These are phyloP conservation scores for Clarias gariepinus DNA, from an alignment of 2,113 vertebrate genomes.

Conservation along the genomic window DNA sequence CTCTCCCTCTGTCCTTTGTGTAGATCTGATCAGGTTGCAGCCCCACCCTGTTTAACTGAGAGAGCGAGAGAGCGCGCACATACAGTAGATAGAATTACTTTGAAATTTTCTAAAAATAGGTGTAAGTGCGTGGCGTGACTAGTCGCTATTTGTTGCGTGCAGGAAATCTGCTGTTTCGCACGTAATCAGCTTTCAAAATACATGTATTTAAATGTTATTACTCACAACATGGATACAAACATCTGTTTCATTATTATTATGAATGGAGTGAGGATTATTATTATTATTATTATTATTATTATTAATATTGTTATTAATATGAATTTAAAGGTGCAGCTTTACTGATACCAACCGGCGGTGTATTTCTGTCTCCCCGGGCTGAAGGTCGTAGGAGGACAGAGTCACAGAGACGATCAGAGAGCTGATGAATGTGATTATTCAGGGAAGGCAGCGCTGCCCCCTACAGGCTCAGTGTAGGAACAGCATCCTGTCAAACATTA, in stretches of 20 bases:
- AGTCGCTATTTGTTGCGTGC: not conserved
- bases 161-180: not conserved
- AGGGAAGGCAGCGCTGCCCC: constrained; percentile 32
- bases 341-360: not conserved
- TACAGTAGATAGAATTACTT: not conserved
- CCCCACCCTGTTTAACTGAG: constrained; percentile 24
- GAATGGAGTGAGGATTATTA: not conserved
- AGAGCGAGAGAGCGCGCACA: not conserved
- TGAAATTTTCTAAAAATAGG: not conserved
- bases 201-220: not conserved
- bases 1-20: not conserved
- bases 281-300: not conserved
- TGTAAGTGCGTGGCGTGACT: no score
- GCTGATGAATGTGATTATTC: not conserved
- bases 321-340: not conserved
- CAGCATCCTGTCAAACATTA: not conserved
- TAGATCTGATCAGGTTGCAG: constrained; percentile 44
- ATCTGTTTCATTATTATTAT: not conserved
- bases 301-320: not conserved
- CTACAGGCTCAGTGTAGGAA: constrained; percentile 22
- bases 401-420: not conserved
- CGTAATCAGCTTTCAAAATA: not conserved
- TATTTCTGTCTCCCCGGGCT: not conserved
- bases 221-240: not conserved
- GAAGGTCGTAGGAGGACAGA: not conserved